Evolutionary conservation across 2,888 invertebrate genomes (phyloP).

Genomic region (Troides aeacus): DNA sequence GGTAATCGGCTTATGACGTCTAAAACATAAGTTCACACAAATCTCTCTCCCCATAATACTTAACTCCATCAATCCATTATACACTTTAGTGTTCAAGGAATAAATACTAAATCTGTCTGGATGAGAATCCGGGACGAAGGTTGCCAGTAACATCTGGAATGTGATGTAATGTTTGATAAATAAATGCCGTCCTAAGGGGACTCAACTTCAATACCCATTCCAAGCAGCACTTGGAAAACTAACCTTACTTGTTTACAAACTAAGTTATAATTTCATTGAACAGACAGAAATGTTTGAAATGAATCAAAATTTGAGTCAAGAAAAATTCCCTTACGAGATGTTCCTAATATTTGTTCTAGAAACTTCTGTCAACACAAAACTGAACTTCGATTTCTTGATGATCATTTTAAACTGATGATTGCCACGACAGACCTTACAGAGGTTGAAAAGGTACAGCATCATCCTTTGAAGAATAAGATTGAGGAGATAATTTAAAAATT

Average conservation of each 20-base stretch:
- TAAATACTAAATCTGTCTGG: constrained; percentile 32
- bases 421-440: no score
- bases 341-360: no score
- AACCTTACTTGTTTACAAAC: constrained; percentile 5
- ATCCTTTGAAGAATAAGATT: no score
- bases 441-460: no score
- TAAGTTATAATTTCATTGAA: not conserved
- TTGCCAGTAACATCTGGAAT: constrained; percentile 52
- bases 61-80: not conserved
- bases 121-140: constrained; percentile 29
- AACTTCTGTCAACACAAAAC: no score
- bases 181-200: constrained; percentile 44
- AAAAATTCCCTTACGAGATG: no score
- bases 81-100: not conserved
- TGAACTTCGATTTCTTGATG: no score
- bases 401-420: no score
- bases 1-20: constrained; percentile 64
- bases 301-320: no score
- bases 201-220: constrained; percentile 33
- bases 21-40: constrained; percentile 53
- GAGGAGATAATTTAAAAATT: no score
- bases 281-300: no score
- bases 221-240: constrained; percentile 22
- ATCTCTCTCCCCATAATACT: constrained; percentile 35
- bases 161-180: constrained; percentile 64